Conservation (phyloP, 2,888 invertebrate species). For the Dioctria linearis region DNA sequence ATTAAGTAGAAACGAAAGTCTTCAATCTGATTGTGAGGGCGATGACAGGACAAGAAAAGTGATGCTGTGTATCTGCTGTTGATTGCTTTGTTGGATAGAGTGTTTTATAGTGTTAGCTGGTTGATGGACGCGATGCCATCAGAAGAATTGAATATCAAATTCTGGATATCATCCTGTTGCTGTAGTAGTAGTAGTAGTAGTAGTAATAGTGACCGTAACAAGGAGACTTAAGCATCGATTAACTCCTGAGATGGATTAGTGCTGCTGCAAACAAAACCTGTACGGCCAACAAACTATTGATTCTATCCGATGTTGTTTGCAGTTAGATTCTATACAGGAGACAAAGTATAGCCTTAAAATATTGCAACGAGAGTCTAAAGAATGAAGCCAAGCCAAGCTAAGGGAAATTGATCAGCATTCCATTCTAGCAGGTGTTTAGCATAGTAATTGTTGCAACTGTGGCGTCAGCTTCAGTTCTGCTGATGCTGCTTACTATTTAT, state of each 20-base stretch:
- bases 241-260: neutral
- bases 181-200: too few species aligned
- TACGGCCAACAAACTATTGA: neutral
- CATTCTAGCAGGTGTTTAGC: conserved; percentile 48
- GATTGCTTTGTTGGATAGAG: neutral
- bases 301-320: neutral
- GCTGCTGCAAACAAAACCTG: neutral
- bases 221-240: conserved; percentile 6
- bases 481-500: neutral
- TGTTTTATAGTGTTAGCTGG: too few species aligned
- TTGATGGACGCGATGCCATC: too few species aligned
- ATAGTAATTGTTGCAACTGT: conserved; percentile 23
- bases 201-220: neutral
- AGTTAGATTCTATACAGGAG: neutral
- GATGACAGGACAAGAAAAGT: neutral
- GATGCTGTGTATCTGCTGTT: neutral
- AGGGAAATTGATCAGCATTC: conserved; percentile 49
- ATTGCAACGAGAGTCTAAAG: neutral
- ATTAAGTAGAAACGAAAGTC: neutral
- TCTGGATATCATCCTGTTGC: neutral
- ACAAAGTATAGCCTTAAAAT: neutral
- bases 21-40: neutral
- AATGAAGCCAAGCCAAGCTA: neutral
- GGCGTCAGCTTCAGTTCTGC: conserved; percentile 23
- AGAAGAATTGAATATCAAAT: neutral